These are phyloP conservation scores for Halyomorpha halys DNA, from an alignment of 1,140 invertebrate genomes.

Conservation along the genomic window DNA sequence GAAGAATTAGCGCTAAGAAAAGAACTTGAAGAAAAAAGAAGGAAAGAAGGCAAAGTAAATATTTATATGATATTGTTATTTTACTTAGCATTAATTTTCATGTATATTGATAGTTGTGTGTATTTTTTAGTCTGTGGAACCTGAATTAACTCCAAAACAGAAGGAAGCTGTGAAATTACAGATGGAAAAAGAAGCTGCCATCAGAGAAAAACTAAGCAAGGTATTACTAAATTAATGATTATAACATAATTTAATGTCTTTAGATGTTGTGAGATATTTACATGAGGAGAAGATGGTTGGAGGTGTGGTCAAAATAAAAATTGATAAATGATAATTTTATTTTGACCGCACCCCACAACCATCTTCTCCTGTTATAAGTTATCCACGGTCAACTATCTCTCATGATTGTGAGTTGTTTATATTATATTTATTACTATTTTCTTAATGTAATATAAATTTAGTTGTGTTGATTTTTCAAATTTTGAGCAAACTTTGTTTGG, in stretches of 20 bases:
- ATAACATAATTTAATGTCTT: conserved; percentile 11
- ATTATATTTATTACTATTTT: not conserved
- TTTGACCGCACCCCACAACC: too few relatives aligned
- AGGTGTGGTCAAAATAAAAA: too few relatives aligned
- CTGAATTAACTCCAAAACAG: conserved; percentile 78
- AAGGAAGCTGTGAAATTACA: conserved; percentile 83
- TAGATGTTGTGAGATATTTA: too few relatives aligned
- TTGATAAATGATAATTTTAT: too few relatives aligned
- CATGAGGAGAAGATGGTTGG: too few relatives aligned
- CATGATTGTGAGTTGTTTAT: too few relatives aligned
- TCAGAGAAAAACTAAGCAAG: conserved; percentile 53
- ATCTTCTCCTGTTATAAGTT: too few relatives aligned
- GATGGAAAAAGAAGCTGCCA: conserved; percentile 70
- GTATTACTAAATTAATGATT: conserved; percentile 35
- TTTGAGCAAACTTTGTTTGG: too few relatives aligned
- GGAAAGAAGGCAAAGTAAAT: conserved; percentile 70
- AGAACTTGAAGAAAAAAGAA: conserved; percentile 84
- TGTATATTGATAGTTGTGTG: not conserved
- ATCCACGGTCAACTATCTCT: too few relatives aligned
- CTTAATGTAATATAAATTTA: too few relatives aligned
- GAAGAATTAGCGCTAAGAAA: conserved; percentile 85
- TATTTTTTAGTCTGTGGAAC: conserved; percentile 35
- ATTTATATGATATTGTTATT: not conserved
- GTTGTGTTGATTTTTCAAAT: too few relatives aligned
- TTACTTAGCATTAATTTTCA: not conserved